phyloP scores from a whole-genome alignment of 2,113 vertebrate species.

The Rhinogobius similis region DNA sequence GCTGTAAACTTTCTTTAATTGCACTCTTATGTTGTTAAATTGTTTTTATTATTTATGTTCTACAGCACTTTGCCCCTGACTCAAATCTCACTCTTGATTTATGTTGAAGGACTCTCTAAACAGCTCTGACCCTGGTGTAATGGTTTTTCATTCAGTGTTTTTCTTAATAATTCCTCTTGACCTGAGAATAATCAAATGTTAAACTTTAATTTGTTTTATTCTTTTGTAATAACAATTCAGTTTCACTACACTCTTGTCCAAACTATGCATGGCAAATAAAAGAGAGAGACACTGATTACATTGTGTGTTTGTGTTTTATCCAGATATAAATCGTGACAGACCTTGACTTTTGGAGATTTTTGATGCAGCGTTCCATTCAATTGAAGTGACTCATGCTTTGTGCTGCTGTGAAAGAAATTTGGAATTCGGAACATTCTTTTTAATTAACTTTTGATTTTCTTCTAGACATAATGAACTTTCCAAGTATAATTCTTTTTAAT shows the following conservation, averaged over 20 bases:
- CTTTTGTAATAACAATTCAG: slow-evolving; percentile 51
- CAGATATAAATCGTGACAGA: not conserved
- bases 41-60: slow-evolving; percentile 81
- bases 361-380: not conserved
- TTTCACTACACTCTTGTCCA: slow-evolving; percentile 83
- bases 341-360: slow-evolving; percentile 17
- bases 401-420: too few species aligned
- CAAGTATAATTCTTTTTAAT: too few species aligned
- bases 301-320: slow-evolving; percentile 36
- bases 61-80: slow-evolving; percentile 75
- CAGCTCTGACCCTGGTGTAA: slow-evolving; percentile 47
- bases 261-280: slow-evolving; percentile 87
- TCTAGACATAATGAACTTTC: too few species aligned
- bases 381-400: not conserved
- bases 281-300: slow-evolving; percentile 75
- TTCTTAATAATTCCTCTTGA: slow-evolving; percentile 66
- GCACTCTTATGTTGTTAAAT: slow-evolving; percentile 78
- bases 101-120: slow-evolving; percentile 72
- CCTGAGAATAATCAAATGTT: slow-evolving; percentile 73
- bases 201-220: slow-evolving; percentile 57
- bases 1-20: slow-evolving; percentile 60
- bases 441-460: too few species aligned
- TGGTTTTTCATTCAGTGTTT: slow-evolving; percentile 31
- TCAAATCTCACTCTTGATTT: slow-evolving; percentile 43
- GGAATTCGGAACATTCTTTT: too few species aligned